phyloP scores from a whole-genome alignment of 2,113 vertebrate genomes.

The Triplophysa dalaica region DNA sequence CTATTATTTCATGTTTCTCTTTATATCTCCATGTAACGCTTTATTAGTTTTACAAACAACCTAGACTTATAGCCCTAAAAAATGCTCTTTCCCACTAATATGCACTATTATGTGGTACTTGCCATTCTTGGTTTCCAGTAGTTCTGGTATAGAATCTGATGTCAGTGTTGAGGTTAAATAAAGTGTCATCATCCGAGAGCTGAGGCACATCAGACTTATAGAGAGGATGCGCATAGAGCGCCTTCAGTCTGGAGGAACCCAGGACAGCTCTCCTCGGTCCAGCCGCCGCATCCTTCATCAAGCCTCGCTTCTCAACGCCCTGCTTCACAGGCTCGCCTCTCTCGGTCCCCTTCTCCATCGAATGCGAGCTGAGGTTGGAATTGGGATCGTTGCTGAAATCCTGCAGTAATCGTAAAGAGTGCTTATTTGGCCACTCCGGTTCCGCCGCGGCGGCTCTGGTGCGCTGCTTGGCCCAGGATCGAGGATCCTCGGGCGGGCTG shows the following conservation, averaged over 20 bases:
- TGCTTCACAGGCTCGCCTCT: conserved; percentile 54
- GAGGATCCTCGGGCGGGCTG: conserved; percentile 66
- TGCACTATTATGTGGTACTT: conserved; percentile 60
- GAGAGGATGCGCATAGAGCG: conserved; percentile 84
- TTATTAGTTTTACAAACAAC: too few relatives aligned
- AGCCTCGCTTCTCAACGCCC: conserved; percentile 47
- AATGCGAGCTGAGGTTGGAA: conserved; percentile 86
- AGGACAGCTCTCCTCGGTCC: conserved; percentile 23
- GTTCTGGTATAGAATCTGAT: conserved; percentile 87
- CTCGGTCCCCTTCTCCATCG: conserved; percentile 78
- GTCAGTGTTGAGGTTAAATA: conserved; percentile 92
- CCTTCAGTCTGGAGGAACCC: conserved; percentile 70
- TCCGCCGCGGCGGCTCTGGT: conserved; percentile 65
- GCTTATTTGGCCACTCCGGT: conserved; percentile 87
- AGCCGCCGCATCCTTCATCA: conserved; percentile 49
- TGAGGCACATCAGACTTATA: conserved; percentile 76
- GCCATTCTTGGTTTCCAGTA: conserved; percentile 85
- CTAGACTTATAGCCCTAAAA: too few relatives aligned
- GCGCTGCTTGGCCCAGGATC: conserved; percentile 72
- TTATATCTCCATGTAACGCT: too few relatives aligned
- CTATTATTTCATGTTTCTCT: too few relatives aligned
- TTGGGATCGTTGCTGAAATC: conserved; percentile 90
- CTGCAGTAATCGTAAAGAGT: conserved; percentile 88
- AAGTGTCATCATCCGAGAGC: conserved; percentile 83
- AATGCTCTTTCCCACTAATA: too few relatives aligned